Evolutionary conservation across 2,113 vertebrate species (phyloP), one percentile per base, ranked within the genome.

Genomic region (Desmodus rotundus): DNA sequence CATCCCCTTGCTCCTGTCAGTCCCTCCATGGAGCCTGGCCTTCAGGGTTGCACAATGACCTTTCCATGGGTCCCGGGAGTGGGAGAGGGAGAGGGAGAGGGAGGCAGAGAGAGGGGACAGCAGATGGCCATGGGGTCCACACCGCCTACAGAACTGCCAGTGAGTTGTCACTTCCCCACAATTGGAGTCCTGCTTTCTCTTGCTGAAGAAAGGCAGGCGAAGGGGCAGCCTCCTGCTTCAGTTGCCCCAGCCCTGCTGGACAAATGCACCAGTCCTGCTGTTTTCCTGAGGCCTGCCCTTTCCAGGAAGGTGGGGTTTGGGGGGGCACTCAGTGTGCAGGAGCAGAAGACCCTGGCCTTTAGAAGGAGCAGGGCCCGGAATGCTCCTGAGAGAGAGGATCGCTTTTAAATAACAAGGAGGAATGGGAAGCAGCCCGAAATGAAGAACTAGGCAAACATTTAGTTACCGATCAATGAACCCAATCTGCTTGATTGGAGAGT

Each of bases 1-100:
- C 19, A n/a, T 95, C 98, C 97, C 97, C 97, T 93, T 97, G 98
- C 95, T 97, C 93, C 19, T 95, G 4, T 90, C 91, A 82, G 95
- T 73, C 41, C 50, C 96, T 95, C 50, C 52, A 86, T 47, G 4
- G 80, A 98, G 96, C 96, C 96, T 90, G 87, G 67, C 78, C 91
- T 95, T 94, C 74, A 89, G 84, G 13, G 45, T 94, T 36, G 95
- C 93, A 97, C 96, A 97, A 91, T 90, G 97, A 97, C 97, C 98
- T 94, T 91, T 96, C 93, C 98, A 93, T 91, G 82, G 73, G 96
- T 76, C 83, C 88, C 86, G 88, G 89, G 89, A 91, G 87, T 96
- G 61, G 67, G 38, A 89, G 97, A 88, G 89, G 73, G 83, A 33
- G 43, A 74, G 61, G 67, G 38, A 89, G 97, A 88, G 89, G 73